Conservation (phyloP, 2,113 vertebrate species). For the Equus quagga region DNA sequence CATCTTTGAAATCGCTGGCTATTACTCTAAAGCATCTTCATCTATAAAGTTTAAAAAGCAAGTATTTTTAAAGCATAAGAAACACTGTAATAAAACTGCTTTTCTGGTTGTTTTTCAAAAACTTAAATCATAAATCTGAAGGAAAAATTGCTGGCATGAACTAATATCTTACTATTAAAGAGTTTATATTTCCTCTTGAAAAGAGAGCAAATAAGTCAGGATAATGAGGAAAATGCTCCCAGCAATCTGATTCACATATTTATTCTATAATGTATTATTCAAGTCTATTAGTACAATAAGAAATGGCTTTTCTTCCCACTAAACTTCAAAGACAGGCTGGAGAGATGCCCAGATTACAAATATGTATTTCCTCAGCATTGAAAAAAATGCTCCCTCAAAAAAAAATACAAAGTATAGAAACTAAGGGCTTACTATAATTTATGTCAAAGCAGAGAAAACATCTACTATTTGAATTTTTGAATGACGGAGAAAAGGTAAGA, state of each 20-base stretch:
- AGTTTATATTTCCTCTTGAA: slow-evolving; percentile 43
- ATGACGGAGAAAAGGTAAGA: background rate
- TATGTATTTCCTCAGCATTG: background rate
- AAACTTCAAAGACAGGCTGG: slow-evolving; percentile 46
- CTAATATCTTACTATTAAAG: background rate
- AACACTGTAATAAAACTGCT: background rate
- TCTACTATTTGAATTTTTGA: background rate
- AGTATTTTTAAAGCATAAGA: background rate
- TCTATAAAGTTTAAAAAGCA: background rate
- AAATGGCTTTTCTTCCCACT: background rate
- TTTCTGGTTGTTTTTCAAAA: slow-evolving; percentile 31
- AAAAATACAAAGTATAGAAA: background rate
- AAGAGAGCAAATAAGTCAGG: background rate
- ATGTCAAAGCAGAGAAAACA: background rate
- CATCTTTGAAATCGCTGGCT: accelerated
- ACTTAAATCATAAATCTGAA: background rate
- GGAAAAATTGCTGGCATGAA: background rate
- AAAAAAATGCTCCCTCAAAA: background rate
- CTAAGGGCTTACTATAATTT: too few relatives aligned
- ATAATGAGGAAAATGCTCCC: background rate
- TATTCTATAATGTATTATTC: background rate
- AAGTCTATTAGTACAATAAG: background rate
- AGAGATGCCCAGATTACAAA: background rate
- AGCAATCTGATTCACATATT: background rate
- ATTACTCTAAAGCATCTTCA: background rate